Percentiles rank a stretch among this genome's conserved stretches.
phyloP scores from a whole-genome alignment of 2,113 vertebrate genomes.

The Melospiza melodia region DNA sequence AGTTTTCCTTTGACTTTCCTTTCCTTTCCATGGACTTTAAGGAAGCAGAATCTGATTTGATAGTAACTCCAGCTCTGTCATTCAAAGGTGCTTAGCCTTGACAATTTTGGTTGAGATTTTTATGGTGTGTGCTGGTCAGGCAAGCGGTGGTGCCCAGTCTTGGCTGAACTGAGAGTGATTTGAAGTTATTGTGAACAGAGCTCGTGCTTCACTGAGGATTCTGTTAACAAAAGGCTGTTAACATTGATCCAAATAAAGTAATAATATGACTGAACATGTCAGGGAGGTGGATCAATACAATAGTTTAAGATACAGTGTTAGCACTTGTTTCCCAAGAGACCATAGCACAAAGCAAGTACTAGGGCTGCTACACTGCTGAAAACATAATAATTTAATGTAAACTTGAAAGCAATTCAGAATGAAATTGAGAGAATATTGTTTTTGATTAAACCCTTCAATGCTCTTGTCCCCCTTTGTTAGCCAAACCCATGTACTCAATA shows the following conservation, averaged over 20 bases:
- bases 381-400: conserved; percentile 56
- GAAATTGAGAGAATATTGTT: conserved; percentile 28
- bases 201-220: conserved; percentile 32
- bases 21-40: neutral
- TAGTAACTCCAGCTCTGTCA: neutral
- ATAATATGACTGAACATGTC: conserved; percentile 60
- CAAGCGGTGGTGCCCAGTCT: neutral
- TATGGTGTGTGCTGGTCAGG: neutral
- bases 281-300: conserved; percentile 50
- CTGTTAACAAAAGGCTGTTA: conserved; percentile 48
- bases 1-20: neutral
- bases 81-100: neutral
- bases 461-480: conserved; percentile 8
- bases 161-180: conserved; percentile 17
- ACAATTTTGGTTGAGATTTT: neutral
- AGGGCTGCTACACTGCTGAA: conserved; percentile 13
- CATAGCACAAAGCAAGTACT: neutral
- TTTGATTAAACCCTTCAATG: conserved; percentile 32
- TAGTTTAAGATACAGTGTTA: conserved; percentile 60
- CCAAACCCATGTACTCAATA: conserved; percentile 10
- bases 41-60: neutral
- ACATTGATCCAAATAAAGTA: conserved; percentile 69
- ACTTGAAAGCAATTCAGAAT: conserved; percentile 30
- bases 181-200: conserved; percentile 11
- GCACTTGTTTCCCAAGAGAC: conserved; percentile 48